Evolutionary conservation across 2,797 vertebrate species (phyloP).

Genomic region (Glossophaga mutica): DNA sequence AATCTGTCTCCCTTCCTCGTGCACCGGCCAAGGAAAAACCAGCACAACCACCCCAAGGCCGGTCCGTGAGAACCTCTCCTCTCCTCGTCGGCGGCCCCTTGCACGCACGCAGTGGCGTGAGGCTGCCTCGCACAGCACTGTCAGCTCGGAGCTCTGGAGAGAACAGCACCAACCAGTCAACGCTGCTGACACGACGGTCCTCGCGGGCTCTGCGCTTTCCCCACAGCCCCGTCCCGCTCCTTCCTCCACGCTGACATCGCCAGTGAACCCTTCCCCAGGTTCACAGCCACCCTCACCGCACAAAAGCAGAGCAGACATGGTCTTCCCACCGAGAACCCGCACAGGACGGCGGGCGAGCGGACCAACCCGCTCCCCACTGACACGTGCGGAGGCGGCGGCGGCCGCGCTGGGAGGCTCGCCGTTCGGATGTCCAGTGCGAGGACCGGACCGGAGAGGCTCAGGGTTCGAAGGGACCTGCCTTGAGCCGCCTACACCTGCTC

Average conservation of each 20-base stretch:
- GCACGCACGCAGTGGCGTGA: neutral
- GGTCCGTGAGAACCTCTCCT: neutral
- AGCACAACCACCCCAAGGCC: neutral
- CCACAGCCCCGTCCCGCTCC: neutral
- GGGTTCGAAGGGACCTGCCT: neutral
- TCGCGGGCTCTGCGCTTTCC: neutral
- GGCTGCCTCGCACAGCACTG: neutral
- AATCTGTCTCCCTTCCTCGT: neutral
- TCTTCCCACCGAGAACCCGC: neutral
- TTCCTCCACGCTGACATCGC: neutral
- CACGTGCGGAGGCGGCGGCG: neutral
- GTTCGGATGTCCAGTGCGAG: neutral
- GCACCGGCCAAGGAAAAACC: neutral
- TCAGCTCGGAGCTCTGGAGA: neutral
- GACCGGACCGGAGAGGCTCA: neutral
- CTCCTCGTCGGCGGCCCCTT: neutral
- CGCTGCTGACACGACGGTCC: neutral
- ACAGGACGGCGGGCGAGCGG: neutral
- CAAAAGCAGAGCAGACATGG: neutral
- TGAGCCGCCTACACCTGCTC: neutral
- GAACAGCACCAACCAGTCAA: neutral
- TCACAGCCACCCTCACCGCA: neutral
- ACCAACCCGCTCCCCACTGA: neutral
- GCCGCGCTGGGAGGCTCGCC: neutral
- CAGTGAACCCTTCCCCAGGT: neutral